Evolutionary conservation across 2,113 vertebrate genomes (phyloP), one percentile per base, ranked within the genome.

Genomic region (Cromileptes altivelis): DNA sequence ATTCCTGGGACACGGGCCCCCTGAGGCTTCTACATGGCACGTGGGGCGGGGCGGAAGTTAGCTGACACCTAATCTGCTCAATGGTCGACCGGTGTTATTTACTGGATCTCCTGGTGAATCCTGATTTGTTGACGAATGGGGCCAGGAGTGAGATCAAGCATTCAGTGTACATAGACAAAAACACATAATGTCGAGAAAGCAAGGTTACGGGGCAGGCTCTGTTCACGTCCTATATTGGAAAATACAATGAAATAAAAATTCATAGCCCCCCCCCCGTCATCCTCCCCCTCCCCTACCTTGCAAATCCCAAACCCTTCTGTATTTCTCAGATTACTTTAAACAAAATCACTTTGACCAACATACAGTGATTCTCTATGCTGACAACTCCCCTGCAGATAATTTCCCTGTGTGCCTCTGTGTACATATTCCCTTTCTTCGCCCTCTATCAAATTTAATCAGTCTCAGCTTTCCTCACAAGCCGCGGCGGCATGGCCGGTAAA

Each of bases 381-480:
- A 95, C 92, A 92, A 85, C 74, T 88, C 90, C 86, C 85, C 82
- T 78, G 82, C 75, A 90, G 90, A 94, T 92, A 91, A 92, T 95
- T 93, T 93, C 69, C 85, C 80, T 0, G 25, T 67, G 53, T 88
- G 80, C 88, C 82, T 83, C 82, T 92, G 65, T 93, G 92, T 92
- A 94, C 88, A 94, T 89, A 89, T 90, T 93, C 78, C 76, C 70
- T 90, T 90, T 89, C 73, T 79, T 92, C 64, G 50, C 83, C 81
- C 90, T 89, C 94, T 86, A 94, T 95, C 94, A 94, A 89, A 94
- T 94, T 88, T 87, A 94, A 95, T 94, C 94, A 94, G 91, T 76
- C 76, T 94, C 84, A 19, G 88, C 84, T 82, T 91, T 72, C 85
- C 84, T 82, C 86, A 78, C 71, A 86, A 80, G 83, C 81, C 17